Base-by-base conservation (phyloP, 1,140 invertebrate species). In the Trichogramma pretiosum region DNA sequence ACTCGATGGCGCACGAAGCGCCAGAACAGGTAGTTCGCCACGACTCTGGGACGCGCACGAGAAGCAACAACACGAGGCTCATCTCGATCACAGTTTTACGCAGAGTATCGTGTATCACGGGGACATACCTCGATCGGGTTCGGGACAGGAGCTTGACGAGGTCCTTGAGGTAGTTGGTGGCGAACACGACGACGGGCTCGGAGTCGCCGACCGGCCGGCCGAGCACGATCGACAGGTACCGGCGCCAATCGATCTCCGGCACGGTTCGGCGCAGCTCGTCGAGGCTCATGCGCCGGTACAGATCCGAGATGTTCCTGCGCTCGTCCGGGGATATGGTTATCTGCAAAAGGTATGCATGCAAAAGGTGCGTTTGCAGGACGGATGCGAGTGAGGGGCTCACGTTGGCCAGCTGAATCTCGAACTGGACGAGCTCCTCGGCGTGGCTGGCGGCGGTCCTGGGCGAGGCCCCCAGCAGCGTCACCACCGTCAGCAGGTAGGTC, bases 21-120 rank as follows among this genome's bases (percentile, higher is more conserved):
- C 89, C 90, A 93, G 11, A 93, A 66, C 37, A 91, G 57, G 70
- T 92, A 87, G 71, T 90, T 86, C 23, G 85, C 73, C 53, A 90
- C 60, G 53, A 76, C 70, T 50, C 67, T 69, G 34, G 50, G 55
- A 35, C n/a, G n/a, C n/a, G n/a, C n/a, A 14, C 17, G 21, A 28
- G 2, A n/a, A n/a, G 41, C 34, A 26, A 26, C 28, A n/a, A n/a
- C n/a, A n/a, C n/a, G n/a, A 26, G 4, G 13, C 33, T 14, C 33
- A 34, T 34, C 33, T n/a, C 17, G 5, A 34, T 34, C 26, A 30
- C 26, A 30, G 26, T 7, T 34, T n/a, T 34, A 9, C 24, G 14
- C 17, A 18, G 35, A 37, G 3, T 37, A 37, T 8, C n/a, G 8
- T 10, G 8, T 16, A 13, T 10, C 35, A 5, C 16, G 35, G 33